Evolutionary conservation across 1,140 invertebrate genomes (phyloP).

Genomic region (Drosophila cardini): DNA sequence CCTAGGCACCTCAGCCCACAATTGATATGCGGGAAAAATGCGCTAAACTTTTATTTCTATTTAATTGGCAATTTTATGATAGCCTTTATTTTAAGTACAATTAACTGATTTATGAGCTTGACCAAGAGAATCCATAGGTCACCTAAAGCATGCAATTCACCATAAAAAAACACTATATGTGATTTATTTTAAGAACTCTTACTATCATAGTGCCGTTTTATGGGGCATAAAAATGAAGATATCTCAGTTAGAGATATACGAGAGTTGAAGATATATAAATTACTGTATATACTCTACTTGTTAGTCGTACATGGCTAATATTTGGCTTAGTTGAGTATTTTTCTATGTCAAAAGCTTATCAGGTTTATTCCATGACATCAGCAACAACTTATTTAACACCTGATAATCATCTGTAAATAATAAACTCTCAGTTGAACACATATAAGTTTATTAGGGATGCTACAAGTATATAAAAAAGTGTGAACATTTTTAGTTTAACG

Average conservation of each 20-base stretch:
- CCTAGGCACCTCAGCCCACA: neutral
- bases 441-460: neutral
- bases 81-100: constrained; percentile 5
- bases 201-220: too few species aligned
- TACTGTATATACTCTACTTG: neutral
- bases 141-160: neutral
- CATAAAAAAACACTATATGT: neutral
- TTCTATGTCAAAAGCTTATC: neutral
- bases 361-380: constrained; percentile 2
- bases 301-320: neutral
- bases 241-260: too few species aligned
- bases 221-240: too few species aligned
- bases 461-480: neutral
- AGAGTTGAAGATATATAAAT: too few species aligned
- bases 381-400: constrained; percentile 30
- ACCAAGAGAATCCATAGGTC: neutral
- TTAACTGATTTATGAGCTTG: constrained; percentile 17
- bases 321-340: neutral
- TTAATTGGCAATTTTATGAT: constrained; percentile 47
- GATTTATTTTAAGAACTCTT: neutral
- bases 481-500: too few species aligned
- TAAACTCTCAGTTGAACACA: neutral
- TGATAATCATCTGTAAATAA: constrained; percentile 28
- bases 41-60: constrained; percentile 5
- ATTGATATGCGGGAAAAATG: constrained; percentile 21